Evolutionary conservation across 1,140 invertebrate species (phyloP), one percentile per base, ranked within the genome.

Genomic region (Drosophila sucinea): DNA sequence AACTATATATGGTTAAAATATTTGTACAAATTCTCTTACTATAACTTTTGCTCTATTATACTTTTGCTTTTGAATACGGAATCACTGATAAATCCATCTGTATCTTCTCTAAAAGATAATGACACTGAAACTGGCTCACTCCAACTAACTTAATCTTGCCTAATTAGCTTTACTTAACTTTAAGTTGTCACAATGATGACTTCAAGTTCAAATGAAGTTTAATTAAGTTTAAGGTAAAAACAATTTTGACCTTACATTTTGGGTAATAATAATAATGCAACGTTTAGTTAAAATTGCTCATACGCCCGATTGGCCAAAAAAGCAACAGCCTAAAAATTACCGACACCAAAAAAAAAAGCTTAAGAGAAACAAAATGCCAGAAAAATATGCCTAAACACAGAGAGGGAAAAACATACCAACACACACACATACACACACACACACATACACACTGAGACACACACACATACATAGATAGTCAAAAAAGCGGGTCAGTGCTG

Each of bases 401-500:
- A 38, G 33, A 27, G 33, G 35, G 8, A 47, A 41, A 60, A 60
- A 67, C 32, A 58, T 44, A 44, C 70, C 35, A 29, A 29, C 47
- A 65, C 63, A 57, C 41, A 47, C 51, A 60, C 32, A 60, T 25
- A 38, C 56, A 71, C 33, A 55, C 54, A 56, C 56, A 51, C 7
- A 38, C 27, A 40, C 30, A 33, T n/a, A 7, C 17, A 51, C 29
- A n/a, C 33, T 40, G 4, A 66, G 8, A 33, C 27, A 63, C 60
- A 63, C 67, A 47, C 58, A 4, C 33, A 60, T 25, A 62, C 58
- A 65, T 60, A 68, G 56, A 68, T 44, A 55, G 35, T 70, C 25
- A 40, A 67, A 67, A 81, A 87, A 84, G 87, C 82, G 70, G 87
- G 87, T 90, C 87, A 83, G 74, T 90, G 86, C 83, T 86, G 86